Base-by-base conservation (phyloP, 2,797 vertebrate species). In the Esox masquinongy region DNA sequence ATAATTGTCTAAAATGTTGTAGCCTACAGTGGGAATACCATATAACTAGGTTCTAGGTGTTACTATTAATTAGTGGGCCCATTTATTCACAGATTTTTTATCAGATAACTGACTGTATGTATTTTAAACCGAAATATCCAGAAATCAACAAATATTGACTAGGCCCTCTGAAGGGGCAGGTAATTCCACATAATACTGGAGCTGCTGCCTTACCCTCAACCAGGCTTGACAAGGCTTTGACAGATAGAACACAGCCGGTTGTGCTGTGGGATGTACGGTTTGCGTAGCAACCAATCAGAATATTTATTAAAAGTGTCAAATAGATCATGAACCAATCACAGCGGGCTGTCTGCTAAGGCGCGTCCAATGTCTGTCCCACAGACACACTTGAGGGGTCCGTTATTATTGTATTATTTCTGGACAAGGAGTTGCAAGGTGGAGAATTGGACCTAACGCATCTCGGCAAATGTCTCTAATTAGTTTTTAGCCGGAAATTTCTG, bases 301-400 rank as follows among this genome's bases (percentile, higher is more conserved):
- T 5, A 31, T 3, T 0, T 22, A 0, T 19, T 53, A 56, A 77
- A 77, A 69, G 71, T 70, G 56, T 43, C 79, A 26, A 56, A n/a
- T 9, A 36, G 5, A 36, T 43, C 34, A 4, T 0, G 63, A 82
- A 67, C 93, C 89, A 94, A 94, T 94, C 87, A 83, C 19, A 80
- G 75, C 0, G 5, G 17, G 4, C n/a, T 15, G 5, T 53, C 24
- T 39, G 79, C 73, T 82, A 82, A 73, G 81, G 80, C 84, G 80
- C 79, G 79, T 68, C 76, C 43, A 68, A 53, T 53, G 26, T 70
- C 43, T 70, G 43, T 83, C 72, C 72, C 72, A 51, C 73, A 82
- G 83, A 80, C 79, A 77, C 82, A 76, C 84, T 85, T 78, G 24
- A 59, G 17, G n/a, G 75, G 31, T 49, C 73, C 64, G 66, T 66